phyloP scores from a whole-genome alignment of 2,797 vertebrate genomes.

The Crocidura indochinensis region DNA sequence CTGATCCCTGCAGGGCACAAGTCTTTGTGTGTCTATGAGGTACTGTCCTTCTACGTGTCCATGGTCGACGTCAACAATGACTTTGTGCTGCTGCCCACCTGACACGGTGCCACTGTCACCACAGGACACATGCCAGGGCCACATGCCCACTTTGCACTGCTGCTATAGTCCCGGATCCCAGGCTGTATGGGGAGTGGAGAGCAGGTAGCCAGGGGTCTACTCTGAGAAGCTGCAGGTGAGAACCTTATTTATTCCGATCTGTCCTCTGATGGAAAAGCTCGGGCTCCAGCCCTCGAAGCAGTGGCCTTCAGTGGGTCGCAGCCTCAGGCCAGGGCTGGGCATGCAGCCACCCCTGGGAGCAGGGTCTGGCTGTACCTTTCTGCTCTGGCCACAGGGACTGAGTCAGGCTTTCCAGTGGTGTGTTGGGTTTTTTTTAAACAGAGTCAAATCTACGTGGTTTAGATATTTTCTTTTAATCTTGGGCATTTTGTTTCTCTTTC shows the following conservation, averaged over 20 bases:
- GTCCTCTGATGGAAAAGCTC: constrained; percentile 73
- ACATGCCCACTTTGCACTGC: constrained; percentile 89
- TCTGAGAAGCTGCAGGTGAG: constrained; percentile 77
- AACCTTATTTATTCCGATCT: constrained; percentile 81
- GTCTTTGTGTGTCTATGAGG: constrained; percentile 98
- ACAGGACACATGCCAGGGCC: constrained; percentile 88
- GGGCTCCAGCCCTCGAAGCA: constrained; percentile 72
- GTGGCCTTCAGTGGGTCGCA: constrained; percentile 20
- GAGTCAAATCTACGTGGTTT: constrained; percentile 96
- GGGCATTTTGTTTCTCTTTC: constrained; percentile 99
- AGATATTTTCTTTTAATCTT: constrained; percentile 96
- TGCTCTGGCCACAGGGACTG: constrained; percentile 68
- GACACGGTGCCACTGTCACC: constrained; percentile 89
- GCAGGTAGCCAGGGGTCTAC: constrained; percentile 70
- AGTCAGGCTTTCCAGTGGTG: constrained; percentile 91
- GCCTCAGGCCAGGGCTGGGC: constrained; percentile 43
- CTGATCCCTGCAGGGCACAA: constrained; percentile 98
- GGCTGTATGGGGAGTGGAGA: constrained; percentile 66
- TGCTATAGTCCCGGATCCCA: constrained; percentile 85
- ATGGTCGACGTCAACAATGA: constrained; percentile 99
- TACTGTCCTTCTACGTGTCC: constrained; percentile 99
- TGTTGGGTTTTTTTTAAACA: constrained; percentile 82
- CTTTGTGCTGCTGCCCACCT: constrained; percentile 99
- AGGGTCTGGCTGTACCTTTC: constrained; percentile 59
- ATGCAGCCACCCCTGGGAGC: background rate